Evolutionary conservation across 2,113 vertebrate species (phyloP).

Genomic region (Formicarius rufipectus): DNA sequence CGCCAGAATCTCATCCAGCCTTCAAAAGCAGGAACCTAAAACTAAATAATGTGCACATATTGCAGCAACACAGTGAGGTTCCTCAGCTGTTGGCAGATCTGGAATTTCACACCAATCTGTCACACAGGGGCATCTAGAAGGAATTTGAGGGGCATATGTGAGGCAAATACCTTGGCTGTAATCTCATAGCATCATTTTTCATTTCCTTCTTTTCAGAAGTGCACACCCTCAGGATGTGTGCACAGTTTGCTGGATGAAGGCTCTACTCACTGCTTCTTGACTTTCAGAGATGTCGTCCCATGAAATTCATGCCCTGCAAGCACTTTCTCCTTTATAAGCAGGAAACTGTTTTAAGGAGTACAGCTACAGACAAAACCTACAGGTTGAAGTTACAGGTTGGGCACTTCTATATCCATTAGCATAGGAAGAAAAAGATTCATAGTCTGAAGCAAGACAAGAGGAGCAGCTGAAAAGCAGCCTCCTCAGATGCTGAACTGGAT

Average conservation of each 20-base stretch:
- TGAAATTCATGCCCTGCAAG: neutral
- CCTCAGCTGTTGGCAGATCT: neutral
- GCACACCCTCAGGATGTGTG: neutral
- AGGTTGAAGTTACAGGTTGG: neutral
- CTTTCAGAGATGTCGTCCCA: neutral
- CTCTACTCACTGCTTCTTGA: neutral
- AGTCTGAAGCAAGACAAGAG: neutral
- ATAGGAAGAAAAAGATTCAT: neutral
- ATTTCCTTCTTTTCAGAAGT: neutral
- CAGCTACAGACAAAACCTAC: neutral
- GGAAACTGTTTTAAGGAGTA: neutral
- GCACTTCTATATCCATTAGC: neutral
- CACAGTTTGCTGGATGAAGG: neutral
- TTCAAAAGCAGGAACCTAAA: neutral
- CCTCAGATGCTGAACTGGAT: neutral
- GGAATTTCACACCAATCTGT: constrained; percentile 1
- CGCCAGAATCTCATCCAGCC: neutral
- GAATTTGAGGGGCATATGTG: neutral
- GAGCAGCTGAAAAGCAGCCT: neutral
- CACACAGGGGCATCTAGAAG: neutral
- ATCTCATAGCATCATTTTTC: neutral
- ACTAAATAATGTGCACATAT: neutral
- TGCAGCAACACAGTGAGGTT: neutral
- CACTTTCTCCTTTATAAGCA: neutral
- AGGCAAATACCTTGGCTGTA: neutral